These are phyloP conservation scores for Carcina quercana DNA, from an alignment of 2,888 invertebrate genomes.

Conservation along the genomic window DNA sequence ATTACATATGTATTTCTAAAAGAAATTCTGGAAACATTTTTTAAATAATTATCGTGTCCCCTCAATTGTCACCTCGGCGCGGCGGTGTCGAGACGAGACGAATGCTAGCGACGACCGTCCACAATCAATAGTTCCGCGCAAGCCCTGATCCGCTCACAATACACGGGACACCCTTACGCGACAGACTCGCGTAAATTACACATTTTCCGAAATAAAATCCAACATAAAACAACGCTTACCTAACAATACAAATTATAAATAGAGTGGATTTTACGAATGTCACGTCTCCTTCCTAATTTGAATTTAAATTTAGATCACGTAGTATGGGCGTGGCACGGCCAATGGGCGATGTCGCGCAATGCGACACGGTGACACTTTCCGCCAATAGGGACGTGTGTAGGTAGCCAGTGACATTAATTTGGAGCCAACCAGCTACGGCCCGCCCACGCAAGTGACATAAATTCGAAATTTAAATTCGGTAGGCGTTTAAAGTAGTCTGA, in stretches of 20 bases:
- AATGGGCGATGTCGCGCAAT: constrained; percentile 59
- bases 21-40: no score
- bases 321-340: constrained; percentile 50
- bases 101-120: constrained; percentile 30
- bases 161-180: constrained; percentile 22
- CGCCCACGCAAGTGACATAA: constrained; percentile 34
- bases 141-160: constrained; percentile 27
- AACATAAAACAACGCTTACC: constrained; percentile 1
- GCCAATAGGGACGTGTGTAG: constrained; percentile 48
- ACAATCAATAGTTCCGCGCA: constrained; percentile 60
- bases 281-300: no score
- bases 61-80: constrained; percentile 11
- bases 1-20: no score
- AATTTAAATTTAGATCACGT: constrained; percentile 28
- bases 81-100: constrained; percentile 28
- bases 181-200: no score
- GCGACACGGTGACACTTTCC: constrained; percentile 65
- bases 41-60: constrained; percentile 5
- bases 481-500: constrained; percentile 4
- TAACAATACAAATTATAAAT: background rate
- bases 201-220: no score
- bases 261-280: no score
- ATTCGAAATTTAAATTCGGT: constrained; percentile 4
- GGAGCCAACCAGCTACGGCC: constrained; percentile 40
- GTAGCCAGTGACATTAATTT: constrained; percentile 62